These are phyloP conservation scores for Marcusenius ussheri DNA, from an alignment of 2,113 vertebrate species.

Conservation along the genomic window DNA sequence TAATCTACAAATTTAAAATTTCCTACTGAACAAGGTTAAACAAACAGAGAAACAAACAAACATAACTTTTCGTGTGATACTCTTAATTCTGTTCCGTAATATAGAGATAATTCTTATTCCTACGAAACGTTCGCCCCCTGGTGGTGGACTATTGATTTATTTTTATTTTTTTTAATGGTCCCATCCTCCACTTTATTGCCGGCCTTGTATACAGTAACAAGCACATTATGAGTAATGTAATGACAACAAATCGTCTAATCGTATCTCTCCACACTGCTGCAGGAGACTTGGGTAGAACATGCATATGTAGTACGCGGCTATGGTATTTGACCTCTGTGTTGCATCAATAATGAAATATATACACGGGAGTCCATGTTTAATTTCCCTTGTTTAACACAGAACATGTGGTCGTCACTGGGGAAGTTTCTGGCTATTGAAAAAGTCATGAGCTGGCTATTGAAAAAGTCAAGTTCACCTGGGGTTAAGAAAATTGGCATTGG, in stretches of 20 bases:
- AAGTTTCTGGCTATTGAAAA: too few species aligned
- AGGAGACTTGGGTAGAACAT: background rate
- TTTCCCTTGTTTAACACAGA: background rate
- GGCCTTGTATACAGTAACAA: background rate
- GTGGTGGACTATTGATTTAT: background rate
- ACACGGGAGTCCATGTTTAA: background rate
- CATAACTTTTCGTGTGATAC: background rate
- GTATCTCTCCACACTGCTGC: background rate
- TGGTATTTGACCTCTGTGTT: background rate
- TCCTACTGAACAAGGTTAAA: background rate
- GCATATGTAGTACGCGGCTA: background rate
- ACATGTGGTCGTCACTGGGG: background rate
- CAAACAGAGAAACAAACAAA: background rate
- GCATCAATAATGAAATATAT: background rate
- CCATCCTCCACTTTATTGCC: background rate
- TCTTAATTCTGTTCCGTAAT: background rate
- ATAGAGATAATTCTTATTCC: background rate
- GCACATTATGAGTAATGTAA: background rate
- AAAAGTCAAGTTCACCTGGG: too few species aligned
- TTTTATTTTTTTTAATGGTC: background rate
- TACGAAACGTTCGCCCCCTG: background rate
- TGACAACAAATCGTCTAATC: background rate
- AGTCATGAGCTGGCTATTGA: too few species aligned
- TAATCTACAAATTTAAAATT: background rate
- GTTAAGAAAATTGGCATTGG: too few species aligned